A percentile compares a stretch with the other conserved stretches of the same genome.
Conservation (phyloP, 2,797 vertebrate species). For the Champsocephalus esox region DNA sequence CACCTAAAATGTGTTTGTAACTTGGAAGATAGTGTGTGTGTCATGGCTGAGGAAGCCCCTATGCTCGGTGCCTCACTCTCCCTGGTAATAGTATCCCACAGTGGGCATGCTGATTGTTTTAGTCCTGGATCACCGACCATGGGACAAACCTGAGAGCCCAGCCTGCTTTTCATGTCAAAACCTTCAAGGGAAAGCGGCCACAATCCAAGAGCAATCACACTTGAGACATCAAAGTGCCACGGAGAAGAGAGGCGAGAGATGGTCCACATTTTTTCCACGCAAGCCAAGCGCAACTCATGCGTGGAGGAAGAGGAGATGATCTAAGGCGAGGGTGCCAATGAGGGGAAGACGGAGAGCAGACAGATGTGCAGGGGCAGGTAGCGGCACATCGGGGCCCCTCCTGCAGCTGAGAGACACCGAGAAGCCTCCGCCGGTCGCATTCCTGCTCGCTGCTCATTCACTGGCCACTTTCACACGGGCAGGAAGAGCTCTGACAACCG, state of each 20-base stretch:
- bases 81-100: constrained; percentile 87
- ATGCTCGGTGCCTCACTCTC: constrained; percentile 74
- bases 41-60: constrained; percentile 79
- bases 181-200: constrained; percentile 84
- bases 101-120: constrained; percentile 86
- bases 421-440: constrained; percentile 65
- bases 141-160: constrained; percentile 85
- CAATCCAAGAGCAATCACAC: constrained; percentile 89
- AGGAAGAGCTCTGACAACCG: constrained; percentile 13
- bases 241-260: constrained; percentile 81
- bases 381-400: constrained; percentile 80
- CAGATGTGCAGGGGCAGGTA: constrained; percentile 90
- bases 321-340: constrained; percentile 84
- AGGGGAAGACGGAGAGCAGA: constrained; percentile 83
- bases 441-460: constrained; percentile 68
- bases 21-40: constrained; percentile 71
- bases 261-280: constrained; percentile 80
- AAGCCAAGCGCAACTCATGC: constrained; percentile 86
- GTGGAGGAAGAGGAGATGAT: constrained; percentile 88
- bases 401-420: constrained; percentile 58
- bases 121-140: constrained; percentile 87
- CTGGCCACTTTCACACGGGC: constrained; percentile 59
- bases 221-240: constrained; percentile 89
- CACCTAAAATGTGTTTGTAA: constrained; percentile 72
- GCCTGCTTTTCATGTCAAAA: constrained; percentile 88